Evolutionary conservation across 2,113 vertebrate genomes (phyloP), one percentile per base, ranked within the genome.

Genomic region (Zingel zingel): DNA sequence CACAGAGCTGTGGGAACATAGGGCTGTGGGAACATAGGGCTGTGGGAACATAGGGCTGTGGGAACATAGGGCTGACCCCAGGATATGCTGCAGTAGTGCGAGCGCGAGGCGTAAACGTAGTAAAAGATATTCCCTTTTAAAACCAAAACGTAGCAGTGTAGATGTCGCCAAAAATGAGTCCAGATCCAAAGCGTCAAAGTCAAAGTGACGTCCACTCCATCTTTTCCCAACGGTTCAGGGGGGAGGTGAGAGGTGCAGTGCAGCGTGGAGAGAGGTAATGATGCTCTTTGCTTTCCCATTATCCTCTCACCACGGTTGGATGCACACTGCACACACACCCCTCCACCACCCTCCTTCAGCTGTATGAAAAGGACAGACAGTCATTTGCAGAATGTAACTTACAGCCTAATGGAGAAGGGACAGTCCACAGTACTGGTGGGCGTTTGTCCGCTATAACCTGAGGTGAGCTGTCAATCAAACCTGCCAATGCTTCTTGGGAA

Each of bases 261-360:
- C 59, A 48, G 84, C 88, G 8, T 80, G 86, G 71, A 84, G 85
- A 77, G 91, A 89, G 90, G 89, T 95, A 95, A 95, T 95, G 92
- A 94, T 92, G 92, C 92, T 94, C 83, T 94, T 91, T 87, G 90
- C 87, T 94, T 94, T 94, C 90, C 93, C 94, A 95, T 95, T 94
- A 95, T 89, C 86, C 72, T 67, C 90, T 89, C 74, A 43, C 76
- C 92, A 91, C 50, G 89, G 85, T 48, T 91, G 91, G 82, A 74
- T 77, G 90, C 90, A 90, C 93, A 79, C 79, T 33, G 54, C 43
- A 30, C 77, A 9, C 50, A 19, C 33, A 19, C 64, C 16, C 85
- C 66, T 19, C 71, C 57, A 23, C 66, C 73, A 19, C 16, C 61
- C 68, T 30, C 27, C 39, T 53, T 13, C 86, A 77, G 84, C 86